A percentile compares a stretch with the other conserved stretches of the same genome.
phyloP scores from a whole-genome alignment of 2,888 invertebrate genomes.

The Zelleria hepariella region DNA sequence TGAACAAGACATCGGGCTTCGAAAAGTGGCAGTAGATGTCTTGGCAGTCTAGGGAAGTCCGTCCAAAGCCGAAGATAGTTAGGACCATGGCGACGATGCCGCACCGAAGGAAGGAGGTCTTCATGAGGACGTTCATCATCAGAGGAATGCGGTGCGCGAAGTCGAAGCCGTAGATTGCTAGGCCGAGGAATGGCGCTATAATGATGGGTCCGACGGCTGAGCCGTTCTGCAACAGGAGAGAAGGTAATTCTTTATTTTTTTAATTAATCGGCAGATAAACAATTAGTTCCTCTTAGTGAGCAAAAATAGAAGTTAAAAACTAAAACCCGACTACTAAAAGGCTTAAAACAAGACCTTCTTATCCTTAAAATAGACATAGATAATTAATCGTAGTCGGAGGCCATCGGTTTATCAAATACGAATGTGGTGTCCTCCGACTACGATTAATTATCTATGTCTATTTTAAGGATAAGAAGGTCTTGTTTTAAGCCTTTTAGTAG shows the following conservation, averaged over 20 bases:
- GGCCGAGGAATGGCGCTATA: slow-evolving; percentile 76
- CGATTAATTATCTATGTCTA: no score
- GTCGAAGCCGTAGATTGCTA: slow-evolving; percentile 79
- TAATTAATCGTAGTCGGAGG: no score
- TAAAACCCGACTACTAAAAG: no score
- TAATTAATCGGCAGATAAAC: neutral
- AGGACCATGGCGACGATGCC: slow-evolving; percentile 75
- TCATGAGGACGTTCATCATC: slow-evolving; percentile 74
- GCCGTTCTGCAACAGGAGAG: slow-evolving; percentile 71
- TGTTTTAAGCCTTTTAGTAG: no score
- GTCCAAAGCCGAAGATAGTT: slow-evolving; percentile 74
- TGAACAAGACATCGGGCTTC: slow-evolving; percentile 74
- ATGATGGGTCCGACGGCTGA: slow-evolving; percentile 76
- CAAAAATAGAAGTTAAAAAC: no score
- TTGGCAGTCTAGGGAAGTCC: slow-evolving; percentile 68
- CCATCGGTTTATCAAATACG: no score
- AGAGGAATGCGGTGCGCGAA: slow-evolving; percentile 75
- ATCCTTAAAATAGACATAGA: no score
- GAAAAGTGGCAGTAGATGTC: slow-evolving; percentile 77
- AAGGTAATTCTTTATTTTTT: neutral
- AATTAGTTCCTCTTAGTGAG: neutral
- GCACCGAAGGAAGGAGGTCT: slow-evolving; percentile 76
- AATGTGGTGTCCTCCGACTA: no score
- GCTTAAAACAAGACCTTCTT: no score
- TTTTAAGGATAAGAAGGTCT: no score